Percentiles rank a stretch among this genome's conserved stretches.
phyloP scores from a whole-genome alignment of 2,113 vertebrate species.

The Ameiurus melas region DNA sequence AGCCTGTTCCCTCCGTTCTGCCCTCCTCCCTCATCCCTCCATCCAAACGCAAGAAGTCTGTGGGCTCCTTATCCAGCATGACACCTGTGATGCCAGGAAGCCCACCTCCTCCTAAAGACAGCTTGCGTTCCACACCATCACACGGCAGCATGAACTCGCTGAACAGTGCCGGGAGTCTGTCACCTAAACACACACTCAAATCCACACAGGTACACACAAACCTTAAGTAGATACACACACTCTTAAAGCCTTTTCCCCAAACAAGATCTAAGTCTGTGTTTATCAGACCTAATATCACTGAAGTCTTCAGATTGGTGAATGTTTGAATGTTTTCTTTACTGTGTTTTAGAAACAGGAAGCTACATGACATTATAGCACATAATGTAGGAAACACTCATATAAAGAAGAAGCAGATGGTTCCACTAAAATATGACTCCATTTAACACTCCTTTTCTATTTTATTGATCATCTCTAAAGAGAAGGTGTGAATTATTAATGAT shows the following conservation, averaged over 20 bases:
- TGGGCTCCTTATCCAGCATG: constrained; percentile 75
- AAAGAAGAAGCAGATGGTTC: neutral
- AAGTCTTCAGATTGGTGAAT: neutral
- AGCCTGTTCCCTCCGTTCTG: constrained; percentile 87
- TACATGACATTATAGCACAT: neutral
- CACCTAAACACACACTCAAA: constrained; percentile 89
- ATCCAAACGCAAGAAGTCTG: constrained; percentile 88
- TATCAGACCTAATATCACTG: neutral
- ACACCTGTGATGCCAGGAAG: constrained; percentile 87
- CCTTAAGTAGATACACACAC: neutral
- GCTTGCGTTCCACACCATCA: constrained; percentile 91
- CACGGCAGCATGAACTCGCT: constrained; percentile 91
- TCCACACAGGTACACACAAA: constrained; percentile 78
- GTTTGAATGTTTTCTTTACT: neutral
- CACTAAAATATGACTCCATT: neutral
- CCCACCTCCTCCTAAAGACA: constrained; percentile 88
- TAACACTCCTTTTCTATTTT: neutral
- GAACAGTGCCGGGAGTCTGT: constrained; percentile 88
- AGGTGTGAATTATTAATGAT: constrained; percentile 32
- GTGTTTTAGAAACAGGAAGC: neutral
- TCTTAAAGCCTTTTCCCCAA: neutral
- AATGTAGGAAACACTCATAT: neutral
- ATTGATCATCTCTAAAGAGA: constrained; percentile 1
- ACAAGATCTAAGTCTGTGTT: neutral
- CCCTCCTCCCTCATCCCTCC: constrained; percentile 87